phyloP scores from a whole-genome alignment of 2,113 vertebrate species.

The Albula glossodonta region DNA sequence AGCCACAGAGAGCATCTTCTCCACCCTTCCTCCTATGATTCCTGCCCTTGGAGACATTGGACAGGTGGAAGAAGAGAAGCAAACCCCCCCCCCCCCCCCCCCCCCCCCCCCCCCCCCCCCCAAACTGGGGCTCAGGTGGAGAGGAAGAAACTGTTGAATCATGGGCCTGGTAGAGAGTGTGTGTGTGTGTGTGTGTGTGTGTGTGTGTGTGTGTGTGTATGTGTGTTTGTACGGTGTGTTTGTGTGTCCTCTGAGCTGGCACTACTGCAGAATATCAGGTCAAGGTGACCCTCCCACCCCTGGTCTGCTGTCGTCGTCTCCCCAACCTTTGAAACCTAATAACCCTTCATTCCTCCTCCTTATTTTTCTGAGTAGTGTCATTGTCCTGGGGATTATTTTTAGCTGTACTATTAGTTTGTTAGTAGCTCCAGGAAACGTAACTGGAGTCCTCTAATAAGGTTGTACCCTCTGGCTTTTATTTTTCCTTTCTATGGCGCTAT shows the following conservation, averaged over 20 bases:
- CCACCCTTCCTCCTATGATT: background rate
- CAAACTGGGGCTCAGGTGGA: background rate
- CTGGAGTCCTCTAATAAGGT: background rate
- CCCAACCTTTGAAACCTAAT: background rate
- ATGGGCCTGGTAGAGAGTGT: background rate
- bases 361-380: background rate
- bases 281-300: background rate
- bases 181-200: background rate
- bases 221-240: background rate
- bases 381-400: background rate
- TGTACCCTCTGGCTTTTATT: background rate
- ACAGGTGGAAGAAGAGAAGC: background rate
- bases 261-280: conserved; percentile 37
- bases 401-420: background rate
- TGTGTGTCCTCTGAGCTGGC: conserved; percentile 55
- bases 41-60: background rate
- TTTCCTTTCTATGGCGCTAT: background rate
- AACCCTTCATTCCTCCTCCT: background rate
- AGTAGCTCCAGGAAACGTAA: background rate
- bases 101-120: no score
- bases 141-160: background rate
- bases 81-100: no score
- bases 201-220: background rate
- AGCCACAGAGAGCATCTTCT: background rate
- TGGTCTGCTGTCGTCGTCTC: conserved; percentile 2